phyloP scores from a whole-genome alignment of 2,797 vertebrate species.

The Tapera naevia region DNA sequence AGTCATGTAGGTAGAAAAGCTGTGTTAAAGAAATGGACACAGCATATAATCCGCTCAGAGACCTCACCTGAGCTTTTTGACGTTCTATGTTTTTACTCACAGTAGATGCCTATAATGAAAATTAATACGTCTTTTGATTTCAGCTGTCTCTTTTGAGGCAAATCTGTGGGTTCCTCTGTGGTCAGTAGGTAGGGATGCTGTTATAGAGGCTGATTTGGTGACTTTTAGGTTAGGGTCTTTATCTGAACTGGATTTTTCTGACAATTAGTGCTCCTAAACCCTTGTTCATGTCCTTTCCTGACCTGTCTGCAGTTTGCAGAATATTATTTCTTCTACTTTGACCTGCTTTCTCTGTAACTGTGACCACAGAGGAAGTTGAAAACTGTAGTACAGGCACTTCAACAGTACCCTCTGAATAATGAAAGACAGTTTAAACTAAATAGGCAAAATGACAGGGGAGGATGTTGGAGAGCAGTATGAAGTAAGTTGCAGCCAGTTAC shows the following conservation, averaged over 20 bases:
- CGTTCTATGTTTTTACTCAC: neutral
- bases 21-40: neutral
- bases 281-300: neutral
- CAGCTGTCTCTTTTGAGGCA: neutral
- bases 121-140: neutral
- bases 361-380: neutral
- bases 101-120: neutral
- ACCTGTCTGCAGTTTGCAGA: neutral
- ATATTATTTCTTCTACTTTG: neutral
- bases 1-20: neutral
- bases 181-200: neutral
- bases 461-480: neutral
- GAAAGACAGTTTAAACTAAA: neutral
- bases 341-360: neutral
- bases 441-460: neutral
- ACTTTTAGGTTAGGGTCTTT: neutral
- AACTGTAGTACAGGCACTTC: accelerated
- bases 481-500: neutral
- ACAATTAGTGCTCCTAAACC: neutral
- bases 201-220: neutral
- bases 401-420: neutral
- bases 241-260: neutral
- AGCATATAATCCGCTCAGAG: neutral
- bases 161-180: neutral
- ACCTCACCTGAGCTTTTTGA: neutral